Conservation (phyloP, 23 tunicate species). For the Trididemnum clinides region DNA sequence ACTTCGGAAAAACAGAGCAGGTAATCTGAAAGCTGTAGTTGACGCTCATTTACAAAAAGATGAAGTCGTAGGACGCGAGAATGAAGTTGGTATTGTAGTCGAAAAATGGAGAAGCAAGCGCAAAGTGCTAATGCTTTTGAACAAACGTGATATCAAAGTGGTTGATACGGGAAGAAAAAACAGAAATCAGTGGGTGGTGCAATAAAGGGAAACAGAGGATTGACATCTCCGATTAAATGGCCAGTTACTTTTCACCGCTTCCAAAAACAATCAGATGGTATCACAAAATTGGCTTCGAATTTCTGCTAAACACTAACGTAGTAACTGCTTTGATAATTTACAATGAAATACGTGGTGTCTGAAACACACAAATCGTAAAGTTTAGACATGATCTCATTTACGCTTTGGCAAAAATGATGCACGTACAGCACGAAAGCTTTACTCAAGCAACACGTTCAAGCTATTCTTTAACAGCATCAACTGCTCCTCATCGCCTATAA, state of each 20-base stretch:
- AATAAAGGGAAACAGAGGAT: constrained; percentile 9
- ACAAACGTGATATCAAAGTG: background rate
- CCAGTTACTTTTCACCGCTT: background rate
- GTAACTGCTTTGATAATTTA: constrained; percentile 8
- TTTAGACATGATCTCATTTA: no score
- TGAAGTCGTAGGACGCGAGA: background rate
- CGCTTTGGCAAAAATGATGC: no score
- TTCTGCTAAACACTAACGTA: constrained; percentile 1
- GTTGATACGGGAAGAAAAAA: background rate
- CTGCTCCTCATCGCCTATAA: no score
- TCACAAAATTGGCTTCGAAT: constrained; percentile 19
- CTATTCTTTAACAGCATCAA: no score
- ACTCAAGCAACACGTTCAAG: no score
- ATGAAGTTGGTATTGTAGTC: constrained; percentile 14
- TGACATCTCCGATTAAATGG: constrained; percentile 9
- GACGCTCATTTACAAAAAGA: background rate
- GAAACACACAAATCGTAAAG: no score
- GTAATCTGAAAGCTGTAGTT: background rate
- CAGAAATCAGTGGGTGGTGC: background rate
- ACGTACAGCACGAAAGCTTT: no score
- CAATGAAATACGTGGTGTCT: constrained; percentile 9
- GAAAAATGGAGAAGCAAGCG: constrained; percentile 3
- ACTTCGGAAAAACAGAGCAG: constrained; percentile 7
- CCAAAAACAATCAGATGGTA: background rate
- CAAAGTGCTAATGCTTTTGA: constrained; percentile 2